phyloP scores from a whole-genome alignment of 2,797 vertebrate genomes.

The Peromyscus melanophrys region DNA sequence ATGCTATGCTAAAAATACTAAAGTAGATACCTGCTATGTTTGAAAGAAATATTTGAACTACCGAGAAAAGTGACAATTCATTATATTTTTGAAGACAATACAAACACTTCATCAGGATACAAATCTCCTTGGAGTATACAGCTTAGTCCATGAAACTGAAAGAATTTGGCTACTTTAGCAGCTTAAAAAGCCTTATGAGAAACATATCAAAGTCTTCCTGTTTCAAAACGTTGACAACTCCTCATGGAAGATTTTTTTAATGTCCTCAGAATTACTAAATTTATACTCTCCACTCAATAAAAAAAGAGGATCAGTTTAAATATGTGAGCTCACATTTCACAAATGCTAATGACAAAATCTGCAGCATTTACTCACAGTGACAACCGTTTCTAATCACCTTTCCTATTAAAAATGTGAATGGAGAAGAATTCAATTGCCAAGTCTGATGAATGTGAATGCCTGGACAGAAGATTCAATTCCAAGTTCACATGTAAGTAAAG shows the following conservation, averaged over 20 bases:
- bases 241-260: slow-evolving; percentile 10
- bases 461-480: slow-evolving; percentile 39
- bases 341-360: slow-evolving; percentile 41
- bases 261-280: slow-evolving; percentile 26
- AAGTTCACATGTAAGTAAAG: slow-evolving; percentile 21
- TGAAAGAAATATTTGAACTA: slow-evolving; percentile 68
- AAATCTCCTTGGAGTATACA: slow-evolving; percentile 16
- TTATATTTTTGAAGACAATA: slow-evolving; percentile 59
- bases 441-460: slow-evolving; percentile 12
- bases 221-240: slow-evolving; percentile 25
- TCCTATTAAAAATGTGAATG: slow-evolving; percentile 38
- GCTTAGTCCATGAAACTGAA: slow-evolving; percentile 37
- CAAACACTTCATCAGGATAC: slow-evolving; percentile 26
- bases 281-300: not conserved
- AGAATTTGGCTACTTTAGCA: not conserved
- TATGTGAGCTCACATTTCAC: slow-evolving; percentile 1
- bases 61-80: slow-evolving; percentile 43
- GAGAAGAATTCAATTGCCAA: not conserved
- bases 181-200: slow-evolving; percentile 32
- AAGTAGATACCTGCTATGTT: slow-evolving; percentile 51
- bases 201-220: slow-evolving; percentile 27
- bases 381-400: slow-evolving; percentile 56
- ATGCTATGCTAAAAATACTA: slow-evolving; percentile 55
- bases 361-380: not conserved
- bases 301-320: not conserved